These are phyloP conservation scores for Proteles cristata DNA, from an alignment of 2,113 vertebrate genomes.

Conservation along the genomic window DNA sequence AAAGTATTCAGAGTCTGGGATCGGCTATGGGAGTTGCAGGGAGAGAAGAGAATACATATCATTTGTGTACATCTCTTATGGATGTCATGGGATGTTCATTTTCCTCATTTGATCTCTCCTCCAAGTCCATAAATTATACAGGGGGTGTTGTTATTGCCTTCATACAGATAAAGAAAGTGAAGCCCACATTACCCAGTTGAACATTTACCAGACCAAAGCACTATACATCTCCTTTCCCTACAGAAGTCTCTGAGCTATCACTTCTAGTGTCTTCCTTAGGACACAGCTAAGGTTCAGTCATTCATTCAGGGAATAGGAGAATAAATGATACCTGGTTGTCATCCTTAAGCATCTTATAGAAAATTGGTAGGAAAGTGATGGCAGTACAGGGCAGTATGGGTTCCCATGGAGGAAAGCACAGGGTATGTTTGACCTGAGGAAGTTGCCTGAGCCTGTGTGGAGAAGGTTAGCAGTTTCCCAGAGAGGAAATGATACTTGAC, in stretches of 20 bases:
- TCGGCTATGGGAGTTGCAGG: neutral
- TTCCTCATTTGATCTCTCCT: neutral
- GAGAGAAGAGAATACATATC: neutral
- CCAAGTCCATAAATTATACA: neutral
- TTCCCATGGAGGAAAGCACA: neutral
- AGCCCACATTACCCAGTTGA: neutral
- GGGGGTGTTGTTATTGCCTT: neutral
- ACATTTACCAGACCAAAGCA: neutral
- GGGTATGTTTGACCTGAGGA: neutral
- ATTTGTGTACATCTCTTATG: fast-evolving
- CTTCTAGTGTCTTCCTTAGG: neutral
- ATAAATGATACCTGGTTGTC: too few species aligned
- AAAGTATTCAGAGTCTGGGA: neutral
- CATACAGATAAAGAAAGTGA: neutral
- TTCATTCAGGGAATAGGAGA: neutral
- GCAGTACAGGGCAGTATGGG: fast-evolving
- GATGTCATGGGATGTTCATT: neutral
- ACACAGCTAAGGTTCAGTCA: neutral
- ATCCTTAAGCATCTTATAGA: neutral
- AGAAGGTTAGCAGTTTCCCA: neutral
- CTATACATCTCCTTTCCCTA: neutral
- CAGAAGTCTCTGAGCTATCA: neutral
- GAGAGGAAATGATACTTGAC: neutral
- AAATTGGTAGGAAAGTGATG: neutral
- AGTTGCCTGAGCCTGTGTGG: neutral